Evolutionary conservation across 37 sponge, comb jelly and placozoan species (phyloP).

Genomic region (Aplysina aerophoba): DNA sequence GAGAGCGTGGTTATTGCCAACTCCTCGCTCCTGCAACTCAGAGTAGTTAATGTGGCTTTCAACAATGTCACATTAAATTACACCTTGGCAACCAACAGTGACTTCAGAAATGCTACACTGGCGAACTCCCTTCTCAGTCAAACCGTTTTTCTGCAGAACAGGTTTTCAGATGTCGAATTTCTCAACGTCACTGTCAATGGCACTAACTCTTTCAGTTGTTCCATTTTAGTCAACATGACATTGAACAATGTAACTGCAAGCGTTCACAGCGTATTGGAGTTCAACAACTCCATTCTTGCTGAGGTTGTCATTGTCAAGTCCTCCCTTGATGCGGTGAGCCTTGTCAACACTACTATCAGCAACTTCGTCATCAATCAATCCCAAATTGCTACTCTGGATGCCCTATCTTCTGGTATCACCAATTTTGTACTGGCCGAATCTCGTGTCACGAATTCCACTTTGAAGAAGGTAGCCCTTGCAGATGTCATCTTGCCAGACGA

Average conservation of each 20-base stretch:
- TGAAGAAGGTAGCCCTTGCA: too few relatives aligned
- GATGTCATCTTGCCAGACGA: too few relatives aligned
- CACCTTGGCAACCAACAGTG: background rate
- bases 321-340: background rate
- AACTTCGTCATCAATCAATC: background rate
- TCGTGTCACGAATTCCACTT: too few relatives aligned
- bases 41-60: background rate
- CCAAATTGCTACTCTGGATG: too few relatives aligned
- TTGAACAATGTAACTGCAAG: background rate
- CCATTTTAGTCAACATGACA: background rate
- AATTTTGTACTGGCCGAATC: too few relatives aligned
- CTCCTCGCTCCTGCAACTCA: background rate
- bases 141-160: slow-evolving; percentile 9
- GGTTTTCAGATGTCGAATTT: background rate
- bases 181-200: background rate
- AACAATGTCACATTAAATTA: slow-evolving; percentile 1
- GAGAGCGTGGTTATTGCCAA: background rate
- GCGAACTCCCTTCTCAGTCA: background rate
- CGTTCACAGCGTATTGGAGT: background rate
- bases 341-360: background rate
- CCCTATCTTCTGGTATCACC: too few relatives aligned
- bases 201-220: background rate
- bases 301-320: background rate
- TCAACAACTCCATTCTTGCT: background rate
- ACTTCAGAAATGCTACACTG: background rate